Base-by-base conservation (phyloP, 1,140 invertebrate genomes). In the Ganaspis sp. region DNA sequence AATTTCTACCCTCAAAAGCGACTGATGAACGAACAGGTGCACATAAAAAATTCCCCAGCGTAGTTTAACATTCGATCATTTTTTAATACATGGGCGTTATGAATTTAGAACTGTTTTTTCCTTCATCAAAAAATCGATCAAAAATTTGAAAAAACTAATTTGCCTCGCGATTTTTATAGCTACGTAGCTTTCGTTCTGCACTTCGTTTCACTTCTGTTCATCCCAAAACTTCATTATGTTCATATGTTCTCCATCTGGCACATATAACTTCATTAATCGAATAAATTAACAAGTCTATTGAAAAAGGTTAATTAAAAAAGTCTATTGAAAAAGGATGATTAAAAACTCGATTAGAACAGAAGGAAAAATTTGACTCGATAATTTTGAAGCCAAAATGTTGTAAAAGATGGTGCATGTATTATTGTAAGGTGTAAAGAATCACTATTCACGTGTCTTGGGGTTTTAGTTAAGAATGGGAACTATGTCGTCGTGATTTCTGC, bases 11-110 rank as follows among this genome's bases (percentile, higher is more conserved):
- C 81, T 79, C 74, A 74, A 34, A 80, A 87, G 83, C 80, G 76
- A 83, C 82, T 83, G 79, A 80, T 82, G 82, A 81, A 64, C 54
- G 85, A 86, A 87, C 87, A 88, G 86, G 86, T 88, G 87, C 79
- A 70, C 69, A 72, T 82, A 64, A 64, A 64, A 64, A 64, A 64
- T 64, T 12, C 21, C 29, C 58, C 58, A 29, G 11, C 11, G 58
- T 64, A 64, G 58, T 64, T 29, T 64, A 64, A 64, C 26, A 26
- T 64, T 29, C 58, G 58, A 64, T 64, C 23, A 15, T 26, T 29
- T 29, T 64, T 29, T 17, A 64, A 64, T 64, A 64, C 15, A 23
- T 26, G 54, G 54, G 21, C 21, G 54, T 17, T 26, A 64, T 34
- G 26, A 64, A 29, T 64, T 64, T 34, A 64, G 58, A 64, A 64